Evolutionary conservation across 2,888 invertebrate species (phyloP).

Genomic region (Strigamia crassipes): DNA sequence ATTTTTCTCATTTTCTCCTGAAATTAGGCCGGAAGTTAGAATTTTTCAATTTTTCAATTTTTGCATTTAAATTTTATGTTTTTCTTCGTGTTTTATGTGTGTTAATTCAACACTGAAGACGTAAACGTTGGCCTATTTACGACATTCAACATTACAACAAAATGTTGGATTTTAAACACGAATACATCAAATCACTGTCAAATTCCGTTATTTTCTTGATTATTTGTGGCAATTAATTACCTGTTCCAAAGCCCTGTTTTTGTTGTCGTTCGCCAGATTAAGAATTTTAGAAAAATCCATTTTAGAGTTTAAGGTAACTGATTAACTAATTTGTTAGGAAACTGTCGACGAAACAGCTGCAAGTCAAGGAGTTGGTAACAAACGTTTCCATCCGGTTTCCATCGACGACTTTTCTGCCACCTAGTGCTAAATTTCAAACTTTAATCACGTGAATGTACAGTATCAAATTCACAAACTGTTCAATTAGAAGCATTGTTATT

Average conservation of each 20-base stretch:
- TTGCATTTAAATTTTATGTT: too few relatives aligned
- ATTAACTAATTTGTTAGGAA: not conserved
- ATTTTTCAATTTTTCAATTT: too few relatives aligned
- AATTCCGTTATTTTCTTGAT: not conserved
- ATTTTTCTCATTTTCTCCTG: conserved; percentile 70
- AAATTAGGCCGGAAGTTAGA: not conserved
- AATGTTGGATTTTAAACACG: too few relatives aligned
- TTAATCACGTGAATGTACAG: too few relatives aligned
- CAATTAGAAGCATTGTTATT: too few relatives aligned
- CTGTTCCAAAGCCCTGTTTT: conserved; percentile 6
- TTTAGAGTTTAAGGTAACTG: not conserved
- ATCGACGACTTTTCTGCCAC: not conserved
- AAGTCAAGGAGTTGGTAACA: not conserved
- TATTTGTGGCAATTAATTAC: not conserved
- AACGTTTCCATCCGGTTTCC: not conserved
- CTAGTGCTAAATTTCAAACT: not conserved
- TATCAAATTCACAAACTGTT: too few relatives aligned
- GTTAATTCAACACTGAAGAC: too few relatives aligned
- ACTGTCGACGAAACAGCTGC: not conserved
- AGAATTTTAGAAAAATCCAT: conserved; percentile 27
- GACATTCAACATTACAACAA: too few relatives aligned
- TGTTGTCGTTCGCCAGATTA: conserved; percentile 7
- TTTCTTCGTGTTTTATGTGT: too few relatives aligned
- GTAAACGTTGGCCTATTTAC: too few relatives aligned
- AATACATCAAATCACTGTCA: not conserved